Conservation (phyloP, 2,888 invertebrate genomes). For the Drosophila barbarae region DNA sequence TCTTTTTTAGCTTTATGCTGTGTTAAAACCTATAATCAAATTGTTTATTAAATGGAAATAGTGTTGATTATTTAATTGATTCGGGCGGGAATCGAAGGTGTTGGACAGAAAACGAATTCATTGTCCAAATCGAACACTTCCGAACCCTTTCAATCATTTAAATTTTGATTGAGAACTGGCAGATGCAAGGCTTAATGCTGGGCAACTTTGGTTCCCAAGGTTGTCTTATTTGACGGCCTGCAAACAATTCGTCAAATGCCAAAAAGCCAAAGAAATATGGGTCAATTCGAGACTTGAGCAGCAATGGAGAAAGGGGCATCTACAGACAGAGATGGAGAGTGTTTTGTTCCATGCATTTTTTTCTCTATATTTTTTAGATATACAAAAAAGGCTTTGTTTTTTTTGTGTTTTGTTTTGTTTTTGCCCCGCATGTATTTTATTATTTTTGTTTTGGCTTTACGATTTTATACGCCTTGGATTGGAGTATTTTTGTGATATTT, state of each 20-base stretch:
- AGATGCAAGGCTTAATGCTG: slow-evolving; percentile 6
- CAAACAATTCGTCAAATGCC: slow-evolving; percentile 29
- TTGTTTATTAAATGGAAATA: neutral
- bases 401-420: slow-evolving; percentile 10
- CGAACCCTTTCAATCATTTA: slow-evolving; percentile 15
- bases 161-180: slow-evolving; percentile 20
- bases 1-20: too few species aligned
- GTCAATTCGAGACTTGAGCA: slow-evolving; percentile 37
- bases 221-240: slow-evolving; percentile 18
- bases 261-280: slow-evolving; percentile 32
- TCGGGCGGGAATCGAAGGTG: neutral
- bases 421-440: neutral
- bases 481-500: slow-evolving; percentile 43
- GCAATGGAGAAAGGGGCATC: slow-evolving; percentile 23
- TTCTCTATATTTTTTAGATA: slow-evolving; percentile 1
- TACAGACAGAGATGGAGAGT: slow-evolving; percentile 17
- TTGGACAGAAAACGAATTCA: neutral
- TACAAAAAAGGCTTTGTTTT: slow-evolving; percentile 16
- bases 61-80: neutral
- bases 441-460: slow-evolving; percentile 19
- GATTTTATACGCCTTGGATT: slow-evolving; percentile 37
- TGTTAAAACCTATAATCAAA: neutral
- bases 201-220: slow-evolving; percentile 18
- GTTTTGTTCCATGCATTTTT: slow-evolving; percentile 14
- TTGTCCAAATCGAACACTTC: neutral